A percentile compares a stretch with the other conserved stretches of the same genome.
Conservation (phyloP, 2,888 invertebrate genomes). For the Microctonus aethiopoides region DNA sequence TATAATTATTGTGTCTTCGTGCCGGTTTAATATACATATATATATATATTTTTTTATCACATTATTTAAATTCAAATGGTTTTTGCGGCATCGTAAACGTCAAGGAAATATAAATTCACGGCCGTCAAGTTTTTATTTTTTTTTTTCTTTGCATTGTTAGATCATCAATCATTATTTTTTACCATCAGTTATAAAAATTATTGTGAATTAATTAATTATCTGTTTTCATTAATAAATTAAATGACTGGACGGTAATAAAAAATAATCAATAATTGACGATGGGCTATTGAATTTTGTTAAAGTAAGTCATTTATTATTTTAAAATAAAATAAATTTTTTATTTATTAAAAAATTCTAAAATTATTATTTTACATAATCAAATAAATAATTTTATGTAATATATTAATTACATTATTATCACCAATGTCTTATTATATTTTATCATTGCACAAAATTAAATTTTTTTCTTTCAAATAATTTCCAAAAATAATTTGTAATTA, state of each 20-base stretch:
- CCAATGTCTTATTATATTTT: too few species aligned
- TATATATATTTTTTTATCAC: background rate
- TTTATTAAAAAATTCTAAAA: background rate
- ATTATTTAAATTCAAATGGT: background rate
- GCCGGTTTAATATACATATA: background rate
- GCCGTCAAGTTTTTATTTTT: background rate
- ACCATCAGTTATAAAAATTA: background rate
- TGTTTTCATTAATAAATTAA: background rate
- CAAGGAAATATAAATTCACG: background rate
- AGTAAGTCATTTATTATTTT: background rate
- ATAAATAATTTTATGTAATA: too few species aligned
- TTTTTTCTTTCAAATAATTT: too few species aligned
- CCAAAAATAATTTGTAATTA: too few species aligned
- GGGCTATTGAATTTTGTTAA: background rate
- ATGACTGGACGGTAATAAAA: background rate
- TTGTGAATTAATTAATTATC: background rate
- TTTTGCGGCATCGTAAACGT: conserved; percentile 8
- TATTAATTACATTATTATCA: too few species aligned
- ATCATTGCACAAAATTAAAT: too few species aligned
- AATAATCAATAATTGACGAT: background rate
- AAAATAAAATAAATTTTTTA: background rate
- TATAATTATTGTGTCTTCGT: background rate
- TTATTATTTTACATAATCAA: too few species aligned
- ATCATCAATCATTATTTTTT: background rate
- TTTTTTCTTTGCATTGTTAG: background rate